Percentiles rank a stretch among this genome's conserved stretches.
These are phyloP conservation scores for Porphyrio hochstetteri DNA, from an alignment of 2,113 vertebrate species.

Conservation along the genomic window DNA sequence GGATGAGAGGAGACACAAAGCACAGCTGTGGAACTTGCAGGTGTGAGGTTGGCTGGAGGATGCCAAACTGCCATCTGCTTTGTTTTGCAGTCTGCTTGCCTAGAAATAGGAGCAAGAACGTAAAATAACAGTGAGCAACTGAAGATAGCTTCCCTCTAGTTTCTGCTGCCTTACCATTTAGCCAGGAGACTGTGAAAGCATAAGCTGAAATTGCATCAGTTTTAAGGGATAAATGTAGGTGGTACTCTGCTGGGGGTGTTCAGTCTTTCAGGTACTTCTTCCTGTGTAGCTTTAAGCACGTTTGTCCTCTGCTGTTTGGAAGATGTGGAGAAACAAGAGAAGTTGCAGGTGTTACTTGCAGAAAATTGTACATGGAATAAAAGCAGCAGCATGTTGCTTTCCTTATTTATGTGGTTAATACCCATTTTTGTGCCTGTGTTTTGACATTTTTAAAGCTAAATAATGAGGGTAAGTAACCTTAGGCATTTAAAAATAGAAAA, in stretches of 20 bases:
- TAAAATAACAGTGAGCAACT: background rate
- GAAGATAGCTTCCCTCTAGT: background rate
- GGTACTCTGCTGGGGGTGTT: background rate
- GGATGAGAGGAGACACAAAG: background rate
- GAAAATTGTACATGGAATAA: background rate
- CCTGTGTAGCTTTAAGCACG: background rate
- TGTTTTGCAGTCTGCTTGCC: background rate
- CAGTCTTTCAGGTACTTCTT: background rate
- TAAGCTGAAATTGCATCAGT: background rate
- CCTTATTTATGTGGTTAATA: background rate
- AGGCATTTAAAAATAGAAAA: background rate
- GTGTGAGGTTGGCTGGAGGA: constrained; percentile 33
- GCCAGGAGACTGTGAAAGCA: background rate
- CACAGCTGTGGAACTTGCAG: constrained; percentile 49
- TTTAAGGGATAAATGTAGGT: background rate
- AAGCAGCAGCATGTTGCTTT: background rate
- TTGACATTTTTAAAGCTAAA: background rate
- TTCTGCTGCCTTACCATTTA: background rate
- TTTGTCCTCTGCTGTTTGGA: background rate
- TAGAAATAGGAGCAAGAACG: background rate
- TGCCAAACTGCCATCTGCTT: constrained; percentile 1
- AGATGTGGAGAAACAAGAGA: background rate
- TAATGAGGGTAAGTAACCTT: background rate
- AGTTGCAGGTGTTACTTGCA: background rate
- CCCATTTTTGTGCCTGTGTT: background rate